Evolutionary conservation across 2,888 invertebrate species (phyloP).

Genomic region (Argyresthia goedartella): DNA sequence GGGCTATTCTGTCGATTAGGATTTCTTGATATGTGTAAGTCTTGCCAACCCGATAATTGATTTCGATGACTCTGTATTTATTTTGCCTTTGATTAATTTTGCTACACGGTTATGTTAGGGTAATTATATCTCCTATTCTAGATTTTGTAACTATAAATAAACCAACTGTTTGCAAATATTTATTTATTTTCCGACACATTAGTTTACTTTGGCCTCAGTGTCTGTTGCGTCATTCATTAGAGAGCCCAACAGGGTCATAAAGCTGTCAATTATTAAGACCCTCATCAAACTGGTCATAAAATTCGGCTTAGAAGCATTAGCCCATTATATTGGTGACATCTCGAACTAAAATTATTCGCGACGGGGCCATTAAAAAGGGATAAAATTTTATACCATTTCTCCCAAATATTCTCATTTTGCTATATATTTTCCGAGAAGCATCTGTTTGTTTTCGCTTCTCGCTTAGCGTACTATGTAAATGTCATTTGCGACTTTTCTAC

Average conservation of each 20-base stretch:
- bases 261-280: constrained; percentile 36
- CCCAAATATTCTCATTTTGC: background rate
- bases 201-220: background rate
- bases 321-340: constrained; percentile 18
- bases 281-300: constrained; percentile 33
- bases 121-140: background rate
- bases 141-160: background rate
- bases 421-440: background rate
- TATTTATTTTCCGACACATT: background rate
- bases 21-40: background rate
- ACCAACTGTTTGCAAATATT: background rate
- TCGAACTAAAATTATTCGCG: constrained; percentile 12
- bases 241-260: constrained; percentile 22
- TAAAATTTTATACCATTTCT: background rate
- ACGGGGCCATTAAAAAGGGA: background rate
- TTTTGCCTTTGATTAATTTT: background rate
- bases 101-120: background rate
- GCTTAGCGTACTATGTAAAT: background rate
- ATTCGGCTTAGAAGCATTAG: constrained; percentile 18
- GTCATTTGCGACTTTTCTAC: background rate
- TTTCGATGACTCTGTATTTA: background rate
- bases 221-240: constrained; percentile 4
- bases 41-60: background rate
- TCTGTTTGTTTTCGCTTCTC: background rate
- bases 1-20: background rate